Conservation (phyloP, 2,113 vertebrate species). For the Channa argus region DNA sequence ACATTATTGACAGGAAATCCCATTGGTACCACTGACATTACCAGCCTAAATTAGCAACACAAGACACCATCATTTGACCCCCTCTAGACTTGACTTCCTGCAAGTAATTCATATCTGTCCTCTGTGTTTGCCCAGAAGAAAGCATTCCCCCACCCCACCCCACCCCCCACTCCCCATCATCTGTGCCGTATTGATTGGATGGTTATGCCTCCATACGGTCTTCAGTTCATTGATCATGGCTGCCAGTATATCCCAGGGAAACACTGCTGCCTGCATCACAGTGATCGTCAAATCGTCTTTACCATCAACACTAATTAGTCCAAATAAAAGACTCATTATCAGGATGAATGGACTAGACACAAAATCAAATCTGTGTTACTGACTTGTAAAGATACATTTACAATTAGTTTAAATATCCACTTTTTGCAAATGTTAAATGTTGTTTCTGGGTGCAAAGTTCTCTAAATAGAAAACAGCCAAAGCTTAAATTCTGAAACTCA, state of each 20-base stretch:
- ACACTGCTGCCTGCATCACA: constrained; percentile 42
- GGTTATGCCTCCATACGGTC: constrained; percentile 21
- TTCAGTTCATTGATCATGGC: constrained; percentile 68
- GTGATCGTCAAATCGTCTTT: constrained; percentile 54
- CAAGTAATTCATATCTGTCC: constrained; percentile 51
- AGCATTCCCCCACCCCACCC: background rate
- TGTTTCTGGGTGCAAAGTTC: constrained; percentile 9
- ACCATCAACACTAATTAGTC: constrained; percentile 64
- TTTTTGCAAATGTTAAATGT: constrained; percentile 5
- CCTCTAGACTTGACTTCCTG: constrained; percentile 30
- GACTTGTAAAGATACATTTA: background rate
- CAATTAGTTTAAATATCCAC: constrained; percentile 10
- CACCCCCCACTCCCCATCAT: background rate
- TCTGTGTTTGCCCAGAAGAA: background rate
- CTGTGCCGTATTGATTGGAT: constrained; percentile 59
- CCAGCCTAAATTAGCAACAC: background rate
- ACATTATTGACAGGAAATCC: background rate
- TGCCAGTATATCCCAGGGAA: constrained; percentile 46
- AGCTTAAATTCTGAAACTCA: constrained; percentile 52
- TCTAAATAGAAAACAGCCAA: constrained; percentile 40
- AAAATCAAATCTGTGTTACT: constrained; percentile 48
- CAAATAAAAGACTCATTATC: constrained; percentile 60
- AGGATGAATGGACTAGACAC: constrained; percentile 30
- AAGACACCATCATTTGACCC: background rate
- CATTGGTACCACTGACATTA: background rate